These are phyloP conservation scores for Vanessa cardui DNA, from an alignment of 2,888 invertebrate species.

Conservation along the genomic window DNA sequence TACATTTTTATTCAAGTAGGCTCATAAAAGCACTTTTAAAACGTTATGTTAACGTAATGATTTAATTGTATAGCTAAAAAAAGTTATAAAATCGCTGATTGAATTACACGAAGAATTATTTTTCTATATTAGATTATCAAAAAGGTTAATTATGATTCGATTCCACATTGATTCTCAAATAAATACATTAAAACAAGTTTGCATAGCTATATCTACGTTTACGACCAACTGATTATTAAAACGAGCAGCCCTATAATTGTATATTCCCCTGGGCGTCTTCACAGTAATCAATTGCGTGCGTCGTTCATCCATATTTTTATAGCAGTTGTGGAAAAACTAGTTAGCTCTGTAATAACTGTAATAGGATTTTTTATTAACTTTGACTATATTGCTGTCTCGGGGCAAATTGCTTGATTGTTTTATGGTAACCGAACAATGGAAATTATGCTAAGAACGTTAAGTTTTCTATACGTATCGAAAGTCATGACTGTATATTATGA, in stretches of 20 bases:
- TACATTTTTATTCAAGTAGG: too few species aligned
- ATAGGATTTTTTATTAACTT: conserved; percentile 35
- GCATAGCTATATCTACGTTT: conserved; percentile 7
- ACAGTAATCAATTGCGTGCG: conserved; percentile 38
- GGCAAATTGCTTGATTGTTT: conserved; percentile 33
- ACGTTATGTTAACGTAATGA: too few species aligned
- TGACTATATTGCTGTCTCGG: conserved; percentile 33
- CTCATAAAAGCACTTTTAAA: too few species aligned
- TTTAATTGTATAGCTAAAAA: too few species aligned
- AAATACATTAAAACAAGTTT: neutral
- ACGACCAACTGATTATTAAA: conserved; percentile 18
- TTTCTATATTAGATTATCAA: too few species aligned
- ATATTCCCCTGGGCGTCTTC: conserved; percentile 26
- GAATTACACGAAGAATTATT: too few species aligned
- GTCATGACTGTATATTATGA: neutral
- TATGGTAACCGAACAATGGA: conserved; percentile 22
- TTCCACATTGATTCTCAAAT: too few species aligned
- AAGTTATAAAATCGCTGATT: too few species aligned
- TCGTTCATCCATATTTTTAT: conserved; percentile 35
- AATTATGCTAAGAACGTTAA: neutral
- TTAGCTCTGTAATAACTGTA: conserved; percentile 31
- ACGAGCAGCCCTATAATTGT: conserved; percentile 19
- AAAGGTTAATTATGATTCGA: too few species aligned
- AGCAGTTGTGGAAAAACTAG: conserved; percentile 31
- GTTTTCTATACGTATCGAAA: neutral